These are phyloP conservation scores for Conopomorpha cramerella DNA, from an alignment of 1,140 invertebrate genomes.

Conservation along the genomic window DNA sequence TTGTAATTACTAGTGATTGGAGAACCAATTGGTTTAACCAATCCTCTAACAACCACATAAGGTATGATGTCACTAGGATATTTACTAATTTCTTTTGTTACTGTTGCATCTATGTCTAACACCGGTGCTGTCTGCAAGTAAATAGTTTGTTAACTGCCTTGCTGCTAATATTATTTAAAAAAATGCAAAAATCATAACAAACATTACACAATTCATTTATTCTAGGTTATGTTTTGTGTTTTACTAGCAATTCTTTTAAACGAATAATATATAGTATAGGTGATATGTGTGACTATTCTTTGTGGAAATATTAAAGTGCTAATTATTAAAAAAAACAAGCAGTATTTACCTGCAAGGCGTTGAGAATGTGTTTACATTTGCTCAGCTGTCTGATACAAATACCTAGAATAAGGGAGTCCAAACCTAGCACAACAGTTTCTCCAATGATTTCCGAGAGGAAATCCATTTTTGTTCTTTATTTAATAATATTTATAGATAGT, in stretches of 20 bases:
- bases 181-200: too few species aligned
- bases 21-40: slow-evolving; percentile 72
- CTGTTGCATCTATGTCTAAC: slow-evolving; percentile 65
- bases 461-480: slow-evolving; percentile 40
- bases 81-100: slow-evolving; percentile 63
- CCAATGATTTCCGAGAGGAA: slow-evolving; percentile 53
- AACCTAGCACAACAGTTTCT: slow-evolving; percentile 69
- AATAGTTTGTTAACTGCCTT: too few species aligned
- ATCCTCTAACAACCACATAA: slow-evolving; percentile 73
- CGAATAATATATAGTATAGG: too few species aligned
- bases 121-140: slow-evolving; percentile 68
- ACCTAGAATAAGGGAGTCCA: slow-evolving; percentile 72
- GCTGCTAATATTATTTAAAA: too few species aligned
- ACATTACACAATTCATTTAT: too few species aligned
- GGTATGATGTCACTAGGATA: slow-evolving; percentile 66
- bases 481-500: slow-evolving; percentile 12
- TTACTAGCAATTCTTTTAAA: too few species aligned
- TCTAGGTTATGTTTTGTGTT: too few species aligned
- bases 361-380: slow-evolving; percentile 69
- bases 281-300: too few species aligned
- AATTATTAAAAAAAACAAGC: too few species aligned
- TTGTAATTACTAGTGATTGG: slow-evolving; percentile 73
- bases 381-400: slow-evolving; percentile 73
- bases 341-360: slow-evolving; percentile 65
- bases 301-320: too few species aligned